Base-by-base conservation (phyloP, 2,888 invertebrate genomes). In the Bombyx huttoni region DNA sequence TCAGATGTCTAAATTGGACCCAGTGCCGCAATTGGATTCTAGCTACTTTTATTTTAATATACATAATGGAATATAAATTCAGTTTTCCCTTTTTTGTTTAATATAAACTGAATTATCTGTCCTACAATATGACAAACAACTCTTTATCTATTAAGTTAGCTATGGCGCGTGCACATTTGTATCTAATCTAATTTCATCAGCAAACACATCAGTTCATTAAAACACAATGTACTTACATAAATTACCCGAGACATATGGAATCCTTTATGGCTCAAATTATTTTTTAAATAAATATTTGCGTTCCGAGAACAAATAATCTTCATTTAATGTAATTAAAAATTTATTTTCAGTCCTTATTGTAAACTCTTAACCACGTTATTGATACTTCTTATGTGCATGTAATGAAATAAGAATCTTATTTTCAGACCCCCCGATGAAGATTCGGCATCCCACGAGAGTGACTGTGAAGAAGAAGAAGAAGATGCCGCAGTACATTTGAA, bases 351-450 rank as follows among this genome's bases (percentile, higher is more conserved):
- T 24, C 24, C 24, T 24, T 24, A 24, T 24, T n/a, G n/a, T n/a
- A n/a, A n/a, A 24, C 1, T 24, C 24, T 1, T 3, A 24, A 24
- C 24, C 24, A 5, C 24, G 24, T 1, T 24, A 24, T 1, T 24
- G 24, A 3, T 24, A 24, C 24, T 24, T 24, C 24, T 24, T 5
- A 5, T 24, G 24, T 24, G 24, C 24, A 24, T 24, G 24, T 24
- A 24, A 24, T 24, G 24, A 24, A 24, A 24, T 24, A 24, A 1
- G 0, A 24, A 24, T 24, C 40, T 3, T 40, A 10, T 40, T 40
- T 52, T 7, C 83, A 94, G 94, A 73, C 94, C 94, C 45, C 91
- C 93, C 51, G 94, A 93, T 65, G 92, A 94, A 69, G 94, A 94
- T 67, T 89, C 92, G 34, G 92, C 91, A 52, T 94, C 94, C 54